Evolutionary conservation across 2,888 invertebrate genomes (phyloP), one percentile per base, ranked within the genome.

Genomic region (Sericinus montela): DNA sequence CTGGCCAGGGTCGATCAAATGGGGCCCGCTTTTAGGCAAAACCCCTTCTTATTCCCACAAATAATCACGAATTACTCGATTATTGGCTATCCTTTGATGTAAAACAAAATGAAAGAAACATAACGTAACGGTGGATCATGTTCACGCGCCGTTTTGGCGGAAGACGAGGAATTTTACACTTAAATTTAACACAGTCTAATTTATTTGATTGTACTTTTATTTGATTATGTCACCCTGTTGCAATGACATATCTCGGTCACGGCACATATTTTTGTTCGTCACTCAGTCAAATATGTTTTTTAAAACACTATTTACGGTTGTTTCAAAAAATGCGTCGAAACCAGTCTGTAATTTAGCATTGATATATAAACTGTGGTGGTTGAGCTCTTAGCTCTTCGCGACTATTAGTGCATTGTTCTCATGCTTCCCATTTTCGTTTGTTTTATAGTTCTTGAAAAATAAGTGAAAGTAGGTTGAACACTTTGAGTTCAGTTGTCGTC

Each of bases 301-400:
- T n/a, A n/a, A 42, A 44, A 42, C 57, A 56, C 53, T 80, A 91
- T 92, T 93, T 95, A 96, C 92, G 96, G 96, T 88, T 96, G 96
- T 90, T 96, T 96, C 86, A 96, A 90, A 86, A 96, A 96, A 89
- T 96, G 96, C 80, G 96, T 96, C 81, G 96, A 95, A 63, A 96
- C 96, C 76, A 96, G 92, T 91, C 96, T 94, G 93, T 96, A 93
- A 90, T 95, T 96, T 92, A 96, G 95, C 96, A 96, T 96, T 86
- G 85, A 88, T 69, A 66, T 69, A 56, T 66, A 58, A 90, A 69
- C 57, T 55, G 62, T 74, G 71, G 69, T 75, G 72, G 64, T 64
- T 61, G 72, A 84, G 79, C 76, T 71, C 56, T 61, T 73, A 72
- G 81, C 80, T 72, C 74, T 54, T 57, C 55, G 52, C 56, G 62